Base-by-base conservation (phyloP, 2,797 vertebrate genomes). In the Echiichthys vipera region DNA sequence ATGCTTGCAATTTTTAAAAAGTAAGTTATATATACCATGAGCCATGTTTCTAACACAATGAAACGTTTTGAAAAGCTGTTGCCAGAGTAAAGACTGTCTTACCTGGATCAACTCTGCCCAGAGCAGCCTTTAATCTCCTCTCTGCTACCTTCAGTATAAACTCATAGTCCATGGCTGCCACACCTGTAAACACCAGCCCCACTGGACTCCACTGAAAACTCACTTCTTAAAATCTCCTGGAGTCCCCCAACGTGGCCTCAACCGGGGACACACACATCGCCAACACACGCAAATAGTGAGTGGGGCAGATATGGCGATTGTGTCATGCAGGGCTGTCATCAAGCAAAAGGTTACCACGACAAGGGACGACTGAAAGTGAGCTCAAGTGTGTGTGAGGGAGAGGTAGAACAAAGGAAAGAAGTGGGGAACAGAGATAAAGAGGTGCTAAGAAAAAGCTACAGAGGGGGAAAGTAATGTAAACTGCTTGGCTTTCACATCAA, bases 91-190 rank as follows among this genome's bases (percentile, higher is more conserved):
- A 71, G 15, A 39, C 13, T 2, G 0, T 39, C 89, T 84, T 87
- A 93, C 92, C 91, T 86, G 77, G 6, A 24, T 83, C 85, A 53
- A 18, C 29, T 88, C 39, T 77, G 9, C 91, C 87, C 76, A 92
- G 43, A 78, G 88, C 89, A 17, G 74, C 63, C 29, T 85, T 88
- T 55, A 93, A 56, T 75, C 86, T 88, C 69, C 61, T 86, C 63
- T 93, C 91, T 7, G 90, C 90, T 58, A 91, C 77, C 7, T 53
- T 84, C 45, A 92, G 54, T 32, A 93, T 74, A 43, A 87, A 78
- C 29, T 91, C 91, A 75, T 91, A 85, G 73, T 93, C 91, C 92
- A 93, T 93, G 20, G 15, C 62, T 62, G 30, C 47, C 50, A 79
- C 65, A 56, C 27, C 45, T 24, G 62, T 42, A 25, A 64, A 69